Evolutionary conservation across 1,140 invertebrate genomes (phyloP).

Genomic region (Drosophila bocki): DNA sequence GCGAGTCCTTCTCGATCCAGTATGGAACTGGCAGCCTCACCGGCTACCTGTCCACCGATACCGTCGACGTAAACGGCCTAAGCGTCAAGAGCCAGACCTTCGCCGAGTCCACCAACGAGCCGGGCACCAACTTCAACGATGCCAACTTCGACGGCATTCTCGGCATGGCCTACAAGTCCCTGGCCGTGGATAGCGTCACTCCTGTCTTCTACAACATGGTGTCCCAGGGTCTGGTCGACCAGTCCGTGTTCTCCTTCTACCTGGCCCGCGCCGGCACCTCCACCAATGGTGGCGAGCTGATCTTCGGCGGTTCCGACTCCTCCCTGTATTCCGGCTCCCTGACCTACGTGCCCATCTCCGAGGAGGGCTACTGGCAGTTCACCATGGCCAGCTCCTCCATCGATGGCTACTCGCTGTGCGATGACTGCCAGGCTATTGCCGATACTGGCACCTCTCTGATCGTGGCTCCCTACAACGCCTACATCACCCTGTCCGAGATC

Average conservation of each 20-base stretch:
- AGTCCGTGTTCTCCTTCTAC: conserved; percentile 98
- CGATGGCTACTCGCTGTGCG: conserved; percentile 79
- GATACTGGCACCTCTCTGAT: conserved; percentile 99
- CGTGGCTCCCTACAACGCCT: conserved; percentile 94
- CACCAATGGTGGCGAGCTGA: conserved; percentile 68
- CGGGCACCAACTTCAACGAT: conserved; percentile 94
- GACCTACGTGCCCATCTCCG: conserved; percentile 76
- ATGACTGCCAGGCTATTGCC: conserved; percentile 96
- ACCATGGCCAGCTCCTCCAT: conserved; percentile 60
- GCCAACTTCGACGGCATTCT: conserved; percentile 99
- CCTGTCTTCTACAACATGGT: conserved; percentile 98
- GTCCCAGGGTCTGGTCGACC: conserved; percentile 91
- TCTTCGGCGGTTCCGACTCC: conserved; percentile 77
- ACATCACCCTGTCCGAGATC: conserved; percentile 91
- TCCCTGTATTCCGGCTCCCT: conserved; percentile 60
- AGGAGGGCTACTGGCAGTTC: conserved; percentile 84
- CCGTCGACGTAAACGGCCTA: conserved; percentile 89
- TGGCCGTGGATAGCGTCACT: conserved; percentile 94
- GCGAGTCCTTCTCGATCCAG: conserved; percentile 94
- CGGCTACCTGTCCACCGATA: conserved; percentile 96
- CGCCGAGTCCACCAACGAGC: conserved; percentile 97
- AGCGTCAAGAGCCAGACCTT: conserved; percentile 94
- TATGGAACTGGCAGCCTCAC: conserved; percentile 98
- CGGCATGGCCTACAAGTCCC: conserved; percentile 94
- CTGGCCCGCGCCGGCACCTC: conserved; percentile 47